Percentiles rank a stretch among this genome's conserved stretches.
Evolutionary conservation across 1,140 invertebrate species (phyloP).

Genomic region (Drosophila ercepeae): DNA sequence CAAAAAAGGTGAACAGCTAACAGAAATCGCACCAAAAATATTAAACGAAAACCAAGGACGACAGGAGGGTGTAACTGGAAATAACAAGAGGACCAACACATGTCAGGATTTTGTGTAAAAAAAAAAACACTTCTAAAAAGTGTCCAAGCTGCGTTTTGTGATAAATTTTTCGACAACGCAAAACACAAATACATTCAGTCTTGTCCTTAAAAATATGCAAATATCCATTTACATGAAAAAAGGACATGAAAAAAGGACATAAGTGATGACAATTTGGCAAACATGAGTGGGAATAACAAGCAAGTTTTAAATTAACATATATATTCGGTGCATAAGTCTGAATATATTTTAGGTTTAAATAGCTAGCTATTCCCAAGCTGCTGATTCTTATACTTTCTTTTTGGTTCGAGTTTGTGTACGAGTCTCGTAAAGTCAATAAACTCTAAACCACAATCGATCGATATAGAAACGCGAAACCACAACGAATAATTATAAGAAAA

Average conservation of each 20-base stretch:
- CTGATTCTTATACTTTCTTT: conserved; percentile 7
- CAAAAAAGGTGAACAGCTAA: conserved; percentile 14
- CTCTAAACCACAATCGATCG: conserved; percentile 47
- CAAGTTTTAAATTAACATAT: conserved; percentile 26
- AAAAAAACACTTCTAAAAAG: conserved; percentile 70
- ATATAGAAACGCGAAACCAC: conserved; percentile 36
- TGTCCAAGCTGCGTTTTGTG: conserved; percentile 58
- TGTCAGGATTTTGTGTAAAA: conserved; percentile 74
- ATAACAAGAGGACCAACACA: conserved; percentile 64
- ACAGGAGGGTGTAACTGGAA: conserved; percentile 15
- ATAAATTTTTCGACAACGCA: conserved; percentile 33
- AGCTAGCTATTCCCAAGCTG: conserved; percentile 30
- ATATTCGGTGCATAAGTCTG: conserved; percentile 21
- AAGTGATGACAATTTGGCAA: conserved; percentile 76
- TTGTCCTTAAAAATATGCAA: conserved; percentile 70
- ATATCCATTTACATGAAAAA: conserved; percentile 56
- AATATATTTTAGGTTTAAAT: conserved; percentile 40
- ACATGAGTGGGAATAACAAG: conserved; percentile 52
- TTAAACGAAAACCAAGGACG: conserved; percentile 18
- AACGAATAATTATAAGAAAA: conserved; percentile 52
- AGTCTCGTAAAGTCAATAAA: conserved; percentile 47
- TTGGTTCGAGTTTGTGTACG: neutral
- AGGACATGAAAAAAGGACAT: conserved; percentile 28
- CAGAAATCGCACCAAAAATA: conserved; percentile 25
- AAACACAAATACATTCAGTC: conserved; percentile 3